Evolutionary conservation across 2,113 vertebrate species (phyloP).

Genomic region (Macrotis lagotis): DNA sequence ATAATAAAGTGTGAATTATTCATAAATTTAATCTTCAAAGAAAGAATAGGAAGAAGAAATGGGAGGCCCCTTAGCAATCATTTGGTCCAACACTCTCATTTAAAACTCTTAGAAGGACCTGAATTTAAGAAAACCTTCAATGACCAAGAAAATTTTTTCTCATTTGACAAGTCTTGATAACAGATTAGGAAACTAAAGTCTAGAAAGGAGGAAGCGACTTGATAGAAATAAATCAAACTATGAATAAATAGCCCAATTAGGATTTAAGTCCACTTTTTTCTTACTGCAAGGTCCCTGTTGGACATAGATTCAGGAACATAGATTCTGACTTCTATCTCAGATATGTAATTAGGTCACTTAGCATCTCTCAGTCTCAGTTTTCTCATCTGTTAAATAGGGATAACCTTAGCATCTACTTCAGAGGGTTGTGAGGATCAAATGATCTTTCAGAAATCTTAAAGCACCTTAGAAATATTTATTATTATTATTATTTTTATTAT

Average conservation of each 20-base stretch:
- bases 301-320: neutral
- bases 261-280: neutral
- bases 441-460: neutral
- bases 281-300: neutral
- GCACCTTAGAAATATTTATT: neutral
- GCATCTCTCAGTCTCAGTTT: neutral
- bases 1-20: constrained; percentile 16
- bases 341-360: neutral
- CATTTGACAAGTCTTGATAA: neutral
- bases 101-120: neutral
- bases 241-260: neutral
- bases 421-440: neutral
- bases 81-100: neutral
- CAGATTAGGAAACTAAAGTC: neutral
- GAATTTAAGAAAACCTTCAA: neutral
- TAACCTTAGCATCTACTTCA: neutral
- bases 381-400: neutral
- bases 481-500: neutral
- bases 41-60: neutral
- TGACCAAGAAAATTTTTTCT: neutral
- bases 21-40: constrained; percentile 35
- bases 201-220: neutral
- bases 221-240: neutral
- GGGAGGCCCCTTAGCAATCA: neutral
- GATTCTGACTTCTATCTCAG: neutral